Evolutionary conservation across 2,888 invertebrate genomes (phyloP), one percentile per base, ranked within the genome.

Genomic region (Ischnura elegans): DNA sequence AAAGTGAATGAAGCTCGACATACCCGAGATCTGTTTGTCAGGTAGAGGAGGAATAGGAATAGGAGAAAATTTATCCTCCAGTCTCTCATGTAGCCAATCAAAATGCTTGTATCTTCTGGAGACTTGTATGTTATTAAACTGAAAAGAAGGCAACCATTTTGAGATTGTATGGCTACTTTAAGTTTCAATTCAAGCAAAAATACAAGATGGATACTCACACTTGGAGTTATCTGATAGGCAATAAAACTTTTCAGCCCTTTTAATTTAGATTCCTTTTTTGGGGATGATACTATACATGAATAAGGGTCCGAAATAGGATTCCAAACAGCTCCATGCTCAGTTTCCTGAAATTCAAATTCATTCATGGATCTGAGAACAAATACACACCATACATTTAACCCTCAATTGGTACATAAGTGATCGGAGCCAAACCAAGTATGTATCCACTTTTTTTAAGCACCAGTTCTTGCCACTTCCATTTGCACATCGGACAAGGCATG

Each of bases 221-320:
- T 98, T 4, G 99, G 99, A 93, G 99, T 99, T 94, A 99, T 96
- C 95, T 99, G 98, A 96, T 99, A 99, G 87, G 99, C 99, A 95
- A 99, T 99, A 95, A 98, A 99, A 95, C 99, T 99, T 96, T 99
- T 99, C 95, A 99, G 97, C 85, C 99, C 99, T 96, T 99, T 99
- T 95, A 99, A 97, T 96, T 99, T 99, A 0, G 98, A 98, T 96
- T 99, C 99, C 96, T 99, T 99, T 95, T 99, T 99, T 10, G 99
- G 99, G 94, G 99, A 99, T 29, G 99, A 98, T 51, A 99, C 98
- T 93, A 97, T 97, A 94, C 99, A 99, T 10, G 97, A 97, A 95
- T 99, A 99, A 2, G 97, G 97, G 94, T 98, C 97, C 90, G 97
- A 96, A 94, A 97, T 97, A 0, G 97, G 97, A 94, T 97, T 96